Percentiles rank a stretch among this genome's conserved stretches.
phyloP scores from a whole-genome alignment of 2,888 invertebrate genomes.

The Thyatira batis region DNA sequence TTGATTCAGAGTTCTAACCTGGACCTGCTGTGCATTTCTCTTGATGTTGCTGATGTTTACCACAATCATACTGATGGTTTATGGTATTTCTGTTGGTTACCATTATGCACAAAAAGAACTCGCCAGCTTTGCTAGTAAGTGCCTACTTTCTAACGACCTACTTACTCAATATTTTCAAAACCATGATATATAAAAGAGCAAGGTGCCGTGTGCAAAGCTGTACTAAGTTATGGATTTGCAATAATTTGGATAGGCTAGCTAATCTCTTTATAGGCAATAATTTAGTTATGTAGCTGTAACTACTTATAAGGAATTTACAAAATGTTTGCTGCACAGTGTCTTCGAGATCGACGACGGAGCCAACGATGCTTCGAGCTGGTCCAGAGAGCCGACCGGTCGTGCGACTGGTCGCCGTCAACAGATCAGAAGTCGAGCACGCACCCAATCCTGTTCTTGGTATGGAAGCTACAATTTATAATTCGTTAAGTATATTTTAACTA shows the following conservation, averaged over 20 bases:
- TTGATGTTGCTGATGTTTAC: conserved; percentile 65
- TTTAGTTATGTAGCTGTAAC: too few species aligned
- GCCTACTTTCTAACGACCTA: background rate
- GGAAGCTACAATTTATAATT: background rate
- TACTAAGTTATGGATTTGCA: too few species aligned
- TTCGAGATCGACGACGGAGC: conserved; percentile 56
- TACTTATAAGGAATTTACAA: background rate
- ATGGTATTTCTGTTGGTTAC: conserved; percentile 74
- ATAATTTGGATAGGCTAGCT: too few species aligned
- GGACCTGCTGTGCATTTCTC: conserved; percentile 69
- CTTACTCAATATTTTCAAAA: too few species aligned
- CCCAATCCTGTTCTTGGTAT: conserved; percentile 59
- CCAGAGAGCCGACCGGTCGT: conserved; percentile 54
- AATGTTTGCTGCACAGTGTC: conserved; percentile 42
- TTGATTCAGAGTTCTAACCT: conserved; percentile 61
- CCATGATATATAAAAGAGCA: too few species aligned
- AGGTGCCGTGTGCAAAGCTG: too few species aligned
- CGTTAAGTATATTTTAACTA: too few species aligned
- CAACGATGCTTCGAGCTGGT: conserved; percentile 35
- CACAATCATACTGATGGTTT: conserved; percentile 62
- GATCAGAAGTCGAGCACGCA: conserved; percentile 54
- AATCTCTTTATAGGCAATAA: too few species aligned
- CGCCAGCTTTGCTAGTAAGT: conserved; percentile 65
- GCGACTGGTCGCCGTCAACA: conserved; percentile 64
- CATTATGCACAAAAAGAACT: conserved; percentile 75